These are phyloP conservation scores for Anthrax anthrax DNA, from an alignment of 2,888 invertebrate genomes.

Conservation along the genomic window DNA sequence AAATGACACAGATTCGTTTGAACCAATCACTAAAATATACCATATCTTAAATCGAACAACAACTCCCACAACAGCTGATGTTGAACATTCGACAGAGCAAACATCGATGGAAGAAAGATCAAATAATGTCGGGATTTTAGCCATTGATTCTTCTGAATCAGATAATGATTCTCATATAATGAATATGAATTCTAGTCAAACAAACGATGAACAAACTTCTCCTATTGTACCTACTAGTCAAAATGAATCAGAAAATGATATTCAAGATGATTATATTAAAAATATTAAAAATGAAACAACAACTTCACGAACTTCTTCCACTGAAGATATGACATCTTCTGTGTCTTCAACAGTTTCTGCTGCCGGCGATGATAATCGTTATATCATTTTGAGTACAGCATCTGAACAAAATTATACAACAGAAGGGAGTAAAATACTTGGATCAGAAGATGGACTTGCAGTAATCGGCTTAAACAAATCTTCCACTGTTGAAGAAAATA, in stretches of 20 bases:
- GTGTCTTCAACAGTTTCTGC: too few species aligned
- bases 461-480: background rate
- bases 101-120: background rate
- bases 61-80: background rate
- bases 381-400: too few species aligned
- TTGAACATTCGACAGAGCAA: background rate
- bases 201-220: background rate
- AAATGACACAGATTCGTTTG: constrained; percentile 4
- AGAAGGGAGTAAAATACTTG: background rate
- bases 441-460: background rate
- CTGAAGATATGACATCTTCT: too few species aligned
- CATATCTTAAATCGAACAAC: constrained; percentile 9
- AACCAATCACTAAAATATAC: constrained; percentile 9
- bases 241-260: background rate
- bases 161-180: background rate
- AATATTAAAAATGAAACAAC: background rate
- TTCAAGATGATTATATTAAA: background rate
- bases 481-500: background rate
- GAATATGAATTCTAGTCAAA: background rate
- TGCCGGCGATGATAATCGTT: too few species aligned
- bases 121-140: background rate
- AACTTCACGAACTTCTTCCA: background rate
- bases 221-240: background rate
- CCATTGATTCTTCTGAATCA: background rate
- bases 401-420: background rate